A percentile compares a stretch with the other conserved stretches of the same genome.
Evolutionary conservation across 2,888 invertebrate species (phyloP).

Genomic region (Ennomos fuscantarius): DNA sequence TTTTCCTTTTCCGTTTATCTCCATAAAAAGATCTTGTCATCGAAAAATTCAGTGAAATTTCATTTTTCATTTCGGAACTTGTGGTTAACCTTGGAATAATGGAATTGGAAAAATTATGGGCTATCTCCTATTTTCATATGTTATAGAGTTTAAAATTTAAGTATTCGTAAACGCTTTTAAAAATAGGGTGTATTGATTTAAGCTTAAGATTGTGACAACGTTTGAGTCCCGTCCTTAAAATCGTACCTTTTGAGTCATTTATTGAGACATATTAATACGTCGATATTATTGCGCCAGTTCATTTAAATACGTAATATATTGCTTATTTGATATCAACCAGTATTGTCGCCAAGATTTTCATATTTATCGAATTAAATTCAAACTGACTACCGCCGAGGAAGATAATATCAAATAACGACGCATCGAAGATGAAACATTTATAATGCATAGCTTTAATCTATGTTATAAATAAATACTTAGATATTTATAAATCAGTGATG

Average conservation of each 20-base stretch:
- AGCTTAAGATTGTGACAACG: slow-evolving; percentile 35
- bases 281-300: slow-evolving; percentile 10
- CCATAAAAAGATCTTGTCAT: not conserved
- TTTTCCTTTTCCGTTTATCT: slow-evolving; percentile 17
- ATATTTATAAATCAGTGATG: slow-evolving; percentile 49
- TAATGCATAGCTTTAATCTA: slow-evolving; percentile 61
- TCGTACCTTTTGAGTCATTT: slow-evolving; percentile 37
- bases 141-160: too few species aligned
- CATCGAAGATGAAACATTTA: slow-evolving; percentile 57
- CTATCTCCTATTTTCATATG: too few species aligned
- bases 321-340: slow-evolving; percentile 13
- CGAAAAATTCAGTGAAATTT: not conserved
- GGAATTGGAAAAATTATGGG: slow-evolving; percentile 12
- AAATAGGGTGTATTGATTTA: slow-evolving; percentile 20
- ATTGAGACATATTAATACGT: slow-evolving; percentile 12
- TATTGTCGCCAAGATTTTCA: slow-evolving; percentile 16
- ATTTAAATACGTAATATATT: slow-evolving; percentile 11
- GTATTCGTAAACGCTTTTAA: slow-evolving; percentile 1
- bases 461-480: slow-evolving; percentile 57
- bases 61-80: too few species aligned
- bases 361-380: slow-evolving; percentile 34
- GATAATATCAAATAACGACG: slow-evolving; percentile 52
- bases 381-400: slow-evolving; percentile 30
- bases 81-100: not conserved
- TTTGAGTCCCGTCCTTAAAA: slow-evolving; percentile 44